Conservation (phyloP, 2,113 vertebrate species). For the Formicarius rufipectus region DNA sequence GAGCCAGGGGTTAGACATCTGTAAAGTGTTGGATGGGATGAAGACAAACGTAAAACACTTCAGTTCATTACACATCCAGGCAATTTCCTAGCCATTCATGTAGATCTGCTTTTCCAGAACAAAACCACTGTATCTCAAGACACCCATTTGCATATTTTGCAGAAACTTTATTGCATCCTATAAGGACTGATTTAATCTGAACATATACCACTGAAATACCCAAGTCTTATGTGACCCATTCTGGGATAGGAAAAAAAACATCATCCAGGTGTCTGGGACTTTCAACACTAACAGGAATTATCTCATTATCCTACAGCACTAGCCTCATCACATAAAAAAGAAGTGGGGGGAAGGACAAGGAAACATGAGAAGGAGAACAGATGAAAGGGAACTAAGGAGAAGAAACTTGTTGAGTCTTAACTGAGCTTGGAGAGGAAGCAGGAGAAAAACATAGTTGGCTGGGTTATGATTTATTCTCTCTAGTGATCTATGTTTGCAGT, state of each 20-base stretch:
- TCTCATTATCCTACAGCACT: conserved; percentile 36
- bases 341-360: not conserved
- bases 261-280: conserved; percentile 43
- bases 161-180: not conserved
- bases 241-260: not conserved
- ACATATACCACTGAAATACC: not conserved
- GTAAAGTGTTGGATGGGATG: not conserved
- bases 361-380: conserved; percentile 9
- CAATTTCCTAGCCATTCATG: not conserved
- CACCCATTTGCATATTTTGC: not conserved
- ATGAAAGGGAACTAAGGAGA: conserved; percentile 30
- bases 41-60: conserved; percentile 26
- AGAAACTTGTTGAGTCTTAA: conserved; percentile 31
- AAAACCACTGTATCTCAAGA: not conserved
- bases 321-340: conserved; percentile 8
- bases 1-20: conserved; percentile 6
- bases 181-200: not conserved
- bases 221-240: not conserved
- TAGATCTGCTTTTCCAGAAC: not conserved
- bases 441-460: not conserved
- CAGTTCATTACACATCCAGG: not conserved
- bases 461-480: conserved; percentile 37
- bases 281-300: conserved; percentile 43
- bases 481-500: not conserved
- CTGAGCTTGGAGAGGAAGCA: conserved; percentile 41